Percentiles rank a stretch among this genome's conserved stretches.
Evolutionary conservation across 2,113 vertebrate genomes (phyloP).

Genomic region (Gavia stellata): DNA sequence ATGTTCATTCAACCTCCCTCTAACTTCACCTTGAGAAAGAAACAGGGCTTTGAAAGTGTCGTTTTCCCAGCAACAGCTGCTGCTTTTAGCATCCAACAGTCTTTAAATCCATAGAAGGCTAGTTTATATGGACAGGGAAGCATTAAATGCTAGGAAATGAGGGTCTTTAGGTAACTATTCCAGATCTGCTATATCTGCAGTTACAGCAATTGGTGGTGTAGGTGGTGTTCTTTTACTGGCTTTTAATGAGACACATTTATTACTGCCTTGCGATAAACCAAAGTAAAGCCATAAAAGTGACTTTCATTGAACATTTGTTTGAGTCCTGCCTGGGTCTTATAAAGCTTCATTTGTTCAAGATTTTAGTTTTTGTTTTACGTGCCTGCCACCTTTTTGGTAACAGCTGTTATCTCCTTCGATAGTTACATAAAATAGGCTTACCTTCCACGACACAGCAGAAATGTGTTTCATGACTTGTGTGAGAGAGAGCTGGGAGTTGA

Average conservation of each 20-base stretch:
- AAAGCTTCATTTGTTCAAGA: constrained; percentile 53
- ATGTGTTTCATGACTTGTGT: not conserved
- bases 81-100: constrained; percentile 60
- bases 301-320: constrained; percentile 64
- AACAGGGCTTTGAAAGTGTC: constrained; percentile 35
- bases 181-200: constrained; percentile 60
- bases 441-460: not conserved
- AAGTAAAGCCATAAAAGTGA: constrained; percentile 61
- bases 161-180: constrained; percentile 64
- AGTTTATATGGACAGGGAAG: constrained; percentile 54
- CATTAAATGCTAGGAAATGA: constrained; percentile 68
- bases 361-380: not conserved
- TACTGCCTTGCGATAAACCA: constrained; percentile 65
- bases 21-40: constrained; percentile 49
- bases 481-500: not conserved
- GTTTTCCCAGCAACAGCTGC: constrained; percentile 52
- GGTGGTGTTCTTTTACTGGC: constrained; percentile 65
- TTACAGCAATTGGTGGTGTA: constrained; percentile 47
- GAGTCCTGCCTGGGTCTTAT: constrained; percentile 57
- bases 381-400: constrained; percentile 31
- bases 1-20: constrained; percentile 1
- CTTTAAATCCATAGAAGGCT: constrained; percentile 57
- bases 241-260: constrained; percentile 69
- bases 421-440: not conserved
- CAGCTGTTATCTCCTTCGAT: constrained; percentile 56